Evolutionary conservation across 2,888 invertebrate species (phyloP).

Genomic region (Steinernema scapterisci): DNA sequence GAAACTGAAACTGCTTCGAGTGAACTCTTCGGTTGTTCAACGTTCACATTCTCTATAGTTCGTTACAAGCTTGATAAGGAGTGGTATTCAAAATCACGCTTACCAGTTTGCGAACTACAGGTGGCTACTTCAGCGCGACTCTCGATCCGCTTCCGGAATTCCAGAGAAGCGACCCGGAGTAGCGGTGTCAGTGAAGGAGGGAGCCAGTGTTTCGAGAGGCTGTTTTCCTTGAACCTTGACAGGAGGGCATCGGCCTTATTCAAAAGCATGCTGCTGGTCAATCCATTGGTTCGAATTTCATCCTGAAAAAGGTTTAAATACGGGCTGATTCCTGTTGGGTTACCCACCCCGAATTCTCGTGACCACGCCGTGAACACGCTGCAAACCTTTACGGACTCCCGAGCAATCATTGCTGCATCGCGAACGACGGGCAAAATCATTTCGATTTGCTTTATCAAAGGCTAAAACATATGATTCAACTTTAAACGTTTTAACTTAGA

Average conservation of each 20-base stretch:
- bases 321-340: conserved; percentile 32
- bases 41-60: no score
- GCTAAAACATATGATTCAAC: conserved; percentile 32
- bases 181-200: conserved; percentile 55
- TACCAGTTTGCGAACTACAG: neutral
- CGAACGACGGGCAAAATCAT: conserved; percentile 51
- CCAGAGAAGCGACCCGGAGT: conserved; percentile 42
- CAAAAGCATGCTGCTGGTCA: conserved; percentile 44
- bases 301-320: conserved; percentile 37
- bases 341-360: conserved; percentile 44
- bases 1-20: neutral
- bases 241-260: conserved; percentile 57
- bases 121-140: conserved; percentile 8
- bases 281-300: conserved; percentile 37
- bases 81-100: neutral
- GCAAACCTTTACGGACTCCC: conserved; percentile 55
- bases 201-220: conserved; percentile 53
- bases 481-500: neutral
- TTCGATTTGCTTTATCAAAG: conserved; percentile 48
- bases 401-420: conserved; percentile 55
- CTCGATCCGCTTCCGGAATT: conserved; percentile 38
- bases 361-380: conserved; percentile 61
- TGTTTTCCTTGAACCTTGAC: conserved; percentile 46
- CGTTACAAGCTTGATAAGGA: no score
- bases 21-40: neutral